Evolutionary conservation across 2,888 invertebrate genomes (phyloP).

Genomic region (Gibbula magus): DNA sequence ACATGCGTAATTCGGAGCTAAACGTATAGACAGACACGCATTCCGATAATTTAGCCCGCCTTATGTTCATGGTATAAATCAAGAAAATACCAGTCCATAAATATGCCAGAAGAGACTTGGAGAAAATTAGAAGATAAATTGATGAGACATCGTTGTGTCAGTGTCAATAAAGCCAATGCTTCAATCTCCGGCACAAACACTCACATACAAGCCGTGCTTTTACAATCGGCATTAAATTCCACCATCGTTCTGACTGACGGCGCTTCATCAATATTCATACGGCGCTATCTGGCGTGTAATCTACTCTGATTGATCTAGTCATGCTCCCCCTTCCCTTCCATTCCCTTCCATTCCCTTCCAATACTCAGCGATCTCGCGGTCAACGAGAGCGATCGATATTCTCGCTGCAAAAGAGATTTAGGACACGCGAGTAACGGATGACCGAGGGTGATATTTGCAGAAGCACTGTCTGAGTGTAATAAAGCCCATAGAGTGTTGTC

Average conservation of each 20-base stretch:
- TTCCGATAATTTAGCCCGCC: no score
- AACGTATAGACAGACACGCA: no score
- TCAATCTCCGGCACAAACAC: background rate
- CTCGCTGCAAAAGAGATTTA: background rate
- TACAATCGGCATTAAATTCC: slow-evolving; percentile 1
- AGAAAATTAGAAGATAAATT: no score
- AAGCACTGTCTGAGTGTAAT: background rate
- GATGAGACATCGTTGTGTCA: no score
- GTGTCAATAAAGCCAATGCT: background rate
- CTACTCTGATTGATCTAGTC: background rate
- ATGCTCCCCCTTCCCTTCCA: no score
- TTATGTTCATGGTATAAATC: no score
- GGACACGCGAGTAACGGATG: background rate
- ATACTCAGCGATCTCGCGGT: no score
- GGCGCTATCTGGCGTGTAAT: background rate
- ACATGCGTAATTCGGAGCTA: no score
- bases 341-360: no score
- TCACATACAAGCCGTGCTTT: background rate
- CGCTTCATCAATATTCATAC: slow-evolving; percentile 7
- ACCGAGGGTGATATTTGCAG: background rate
- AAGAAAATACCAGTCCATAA: no score
- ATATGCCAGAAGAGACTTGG: no score
- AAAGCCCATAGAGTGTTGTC: background rate
- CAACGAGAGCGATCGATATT: no score
- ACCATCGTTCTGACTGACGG: background rate